Base-by-base conservation (phyloP, 2,113 vertebrate genomes). In the Anthoscopus minutus region DNA sequence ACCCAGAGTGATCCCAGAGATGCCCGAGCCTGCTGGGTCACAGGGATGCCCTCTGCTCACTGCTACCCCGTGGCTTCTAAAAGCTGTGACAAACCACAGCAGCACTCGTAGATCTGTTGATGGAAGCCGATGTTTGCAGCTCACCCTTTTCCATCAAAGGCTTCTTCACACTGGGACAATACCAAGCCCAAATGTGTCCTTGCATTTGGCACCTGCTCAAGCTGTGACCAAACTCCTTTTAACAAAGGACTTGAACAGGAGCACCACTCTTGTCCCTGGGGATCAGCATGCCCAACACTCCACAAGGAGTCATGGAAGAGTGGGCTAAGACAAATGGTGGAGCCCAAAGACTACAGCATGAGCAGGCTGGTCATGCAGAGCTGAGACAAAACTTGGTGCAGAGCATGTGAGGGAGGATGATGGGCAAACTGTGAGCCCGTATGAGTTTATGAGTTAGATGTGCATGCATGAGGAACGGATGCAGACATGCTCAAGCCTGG, bases 381-480 rank as follows among this genome's bases (percentile, higher is more conserved):
- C 11, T 33, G 47, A 70, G 60, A 18, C 0, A 45, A 53, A 22
- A 31, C 64, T 58, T 47, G 35, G 24, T 47, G 54, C 62, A 82
- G 42, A 64, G 44, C 10, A 5, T 2, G 15, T 38, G 42, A 78
- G 51, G 47, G 47, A 81, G 51, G 47, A 84, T 30, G 48, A 31
- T 6, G 12, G 37, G 28, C 53, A 56, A 25, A 58, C 64, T 51
- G 13, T 28, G 64, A 57, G 47, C 71, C 27, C 54, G 7, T 21
- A 10, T 18, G 65, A 31, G 37, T 54, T 82, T 2, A 1, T 14
- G 27, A 33, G 22, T 40, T 73, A 84, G 81, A 27, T 11, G 6
- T 28, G 10, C 5, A 2, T 28, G 21, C 33, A 13, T 9, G 25
- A 20, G n/a, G n/a, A 44, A 37, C 0, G 1, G 20, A 60, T 48